Evolutionary conservation across 2,113 vertebrate species (phyloP).

Genomic region (Menura novaehollandiae): DNA sequence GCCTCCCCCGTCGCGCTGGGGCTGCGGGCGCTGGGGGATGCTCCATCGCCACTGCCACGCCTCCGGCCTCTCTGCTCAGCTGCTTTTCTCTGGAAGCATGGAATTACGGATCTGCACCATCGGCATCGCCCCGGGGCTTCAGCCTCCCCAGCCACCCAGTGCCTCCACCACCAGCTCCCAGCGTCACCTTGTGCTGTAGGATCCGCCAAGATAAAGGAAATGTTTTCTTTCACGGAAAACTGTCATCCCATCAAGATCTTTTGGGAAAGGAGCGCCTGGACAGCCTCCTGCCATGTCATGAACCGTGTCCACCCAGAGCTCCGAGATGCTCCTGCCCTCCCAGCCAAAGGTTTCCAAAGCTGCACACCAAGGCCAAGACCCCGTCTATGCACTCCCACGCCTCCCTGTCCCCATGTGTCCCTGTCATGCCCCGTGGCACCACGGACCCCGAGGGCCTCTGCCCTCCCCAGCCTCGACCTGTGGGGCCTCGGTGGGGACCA

Average conservation of each 20-base stretch:
- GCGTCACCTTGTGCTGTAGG: not conserved
- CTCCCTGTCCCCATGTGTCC: not conserved
- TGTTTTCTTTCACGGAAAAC: not conserved
- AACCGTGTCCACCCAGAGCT: not conserved
- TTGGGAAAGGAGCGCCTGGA: rapidly evolving
- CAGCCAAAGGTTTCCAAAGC: constrained; percentile 45
- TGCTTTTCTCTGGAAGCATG: not conserved
- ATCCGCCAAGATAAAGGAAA: not conserved
- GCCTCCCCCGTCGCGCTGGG: rapidly evolving
- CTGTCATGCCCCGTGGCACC: not conserved
- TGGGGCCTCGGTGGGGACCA: rapidly evolving
- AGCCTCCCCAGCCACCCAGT: not conserved
- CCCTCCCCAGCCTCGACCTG: not conserved
- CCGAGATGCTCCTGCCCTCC: not conserved
- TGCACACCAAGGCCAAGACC: not conserved
- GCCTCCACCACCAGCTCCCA: not conserved
- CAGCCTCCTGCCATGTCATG: not conserved
- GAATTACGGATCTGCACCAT: rapidly evolving
- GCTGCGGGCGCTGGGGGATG: rapidly evolving
- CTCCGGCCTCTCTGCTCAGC: not conserved
- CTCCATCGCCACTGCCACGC: rapidly evolving
- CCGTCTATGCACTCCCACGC: not conserved
- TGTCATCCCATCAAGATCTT: not conserved
- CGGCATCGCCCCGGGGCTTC: rapidly evolving
- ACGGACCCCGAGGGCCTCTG: not conserved